Evolutionary conservation across 2,797 vertebrate species (phyloP).

Genomic region (Tragelaphus eurycerus): DNA sequence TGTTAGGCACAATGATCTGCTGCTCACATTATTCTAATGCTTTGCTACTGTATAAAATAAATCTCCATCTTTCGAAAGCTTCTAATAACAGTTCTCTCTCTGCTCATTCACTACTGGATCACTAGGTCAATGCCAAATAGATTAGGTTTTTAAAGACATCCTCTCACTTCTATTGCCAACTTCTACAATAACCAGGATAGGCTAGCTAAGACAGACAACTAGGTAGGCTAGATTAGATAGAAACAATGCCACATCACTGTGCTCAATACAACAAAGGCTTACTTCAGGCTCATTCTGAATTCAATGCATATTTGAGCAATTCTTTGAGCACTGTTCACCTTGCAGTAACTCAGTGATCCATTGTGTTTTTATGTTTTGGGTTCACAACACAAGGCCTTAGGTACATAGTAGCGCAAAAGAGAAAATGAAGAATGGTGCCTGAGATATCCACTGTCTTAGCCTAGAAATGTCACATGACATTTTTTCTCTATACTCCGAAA

Average conservation of each 20-base stretch:
- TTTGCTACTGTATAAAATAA: not conserved
- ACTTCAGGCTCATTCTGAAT: not conserved
- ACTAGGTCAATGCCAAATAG: not conserved
- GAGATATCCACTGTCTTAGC: not conserved
- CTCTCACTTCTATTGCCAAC: not conserved
- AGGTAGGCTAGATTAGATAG: not conserved
- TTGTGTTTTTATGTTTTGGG: not conserved
- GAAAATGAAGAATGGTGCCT: not conserved
- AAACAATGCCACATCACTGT: not conserved
- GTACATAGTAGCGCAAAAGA: not conserved
- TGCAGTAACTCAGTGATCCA: not conserved
- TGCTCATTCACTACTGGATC: not conserved
- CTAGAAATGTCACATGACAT: not conserved
- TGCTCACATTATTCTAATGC: not conserved
- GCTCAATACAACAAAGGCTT: not conserved
- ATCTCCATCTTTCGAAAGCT: not conserved
- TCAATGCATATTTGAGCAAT: not conserved
- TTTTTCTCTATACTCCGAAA: not conserved
- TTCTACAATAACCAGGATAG: not conserved
- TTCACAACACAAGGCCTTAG: not conserved
- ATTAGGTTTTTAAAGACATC: not conserved
- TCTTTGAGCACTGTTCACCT: not conserved
- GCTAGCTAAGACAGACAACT: not conserved
- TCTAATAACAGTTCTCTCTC: not conserved
- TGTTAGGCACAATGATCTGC: not conserved